Percentiles rank a stretch among this genome's conserved stretches.
Conservation (phyloP, 2,797 vertebrate genomes). For the Gadopsis marmoratus region DNA sequence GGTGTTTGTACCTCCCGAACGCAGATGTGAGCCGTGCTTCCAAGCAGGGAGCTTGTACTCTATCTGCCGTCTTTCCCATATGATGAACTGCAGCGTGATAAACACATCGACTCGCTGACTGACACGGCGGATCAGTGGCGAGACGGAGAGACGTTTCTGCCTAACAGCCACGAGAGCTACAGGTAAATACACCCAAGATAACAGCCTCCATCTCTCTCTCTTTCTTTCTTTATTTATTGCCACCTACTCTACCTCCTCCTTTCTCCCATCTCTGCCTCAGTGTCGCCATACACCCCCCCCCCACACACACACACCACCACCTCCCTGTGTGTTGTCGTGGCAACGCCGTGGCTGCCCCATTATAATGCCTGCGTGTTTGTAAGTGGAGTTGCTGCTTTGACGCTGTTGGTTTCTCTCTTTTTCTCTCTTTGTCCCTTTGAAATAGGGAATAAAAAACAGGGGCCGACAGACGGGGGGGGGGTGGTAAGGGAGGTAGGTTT, state of each 20-base stretch:
- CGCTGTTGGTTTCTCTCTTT: conserved; percentile 72
- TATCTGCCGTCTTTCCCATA: conserved; percentile 27
- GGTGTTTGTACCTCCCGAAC: conserved; percentile 24
- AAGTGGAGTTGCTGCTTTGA: conserved; percentile 77
- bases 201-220: conserved; percentile 57
- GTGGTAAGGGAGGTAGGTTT: conserved; percentile 44
- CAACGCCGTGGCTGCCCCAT: conserved; percentile 81
- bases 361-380: conserved; percentile 80
- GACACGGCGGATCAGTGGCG: conserved; percentile 54
- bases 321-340: conserved; percentile 85
- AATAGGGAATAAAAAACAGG: conserved; percentile 70
- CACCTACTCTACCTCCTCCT: conserved; percentile 68
- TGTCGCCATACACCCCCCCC: conserved; percentile 48
- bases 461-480: conserved; percentile 39
- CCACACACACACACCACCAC: conserved; percentile 5
- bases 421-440: conserved; percentile 73
- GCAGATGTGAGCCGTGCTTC: conserved; percentile 36
- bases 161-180: conserved; percentile 61
- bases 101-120: conserved; percentile 54
- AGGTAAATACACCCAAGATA: conserved; percentile 71
- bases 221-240: conserved; percentile 55
- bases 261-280: conserved; percentile 47
- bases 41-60: conserved; percentile 25
- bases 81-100: conserved; percentile 37
- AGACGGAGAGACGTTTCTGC: conserved; percentile 55